Conservation (phyloP, 2,888 invertebrate species). For the Saturnia pavonia region DNA sequence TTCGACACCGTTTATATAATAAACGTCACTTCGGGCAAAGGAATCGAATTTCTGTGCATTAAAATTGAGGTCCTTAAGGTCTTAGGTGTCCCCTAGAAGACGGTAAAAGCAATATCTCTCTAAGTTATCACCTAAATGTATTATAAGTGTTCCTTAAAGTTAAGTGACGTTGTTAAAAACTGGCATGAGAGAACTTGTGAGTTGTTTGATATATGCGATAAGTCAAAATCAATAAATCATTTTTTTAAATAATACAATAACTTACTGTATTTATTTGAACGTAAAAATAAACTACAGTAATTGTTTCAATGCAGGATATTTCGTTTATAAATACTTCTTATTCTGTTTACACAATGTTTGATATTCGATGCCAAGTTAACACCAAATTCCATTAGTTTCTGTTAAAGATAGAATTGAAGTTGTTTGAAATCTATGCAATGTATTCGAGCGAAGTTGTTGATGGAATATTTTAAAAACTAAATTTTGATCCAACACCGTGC, state of each 20-base stretch:
- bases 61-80: no score
- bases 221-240: no score
- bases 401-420: not conserved
- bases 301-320: not conserved
- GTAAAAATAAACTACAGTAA: not conserved
- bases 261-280: not conserved
- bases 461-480: not conserved
- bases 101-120: no score
- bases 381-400: not conserved
- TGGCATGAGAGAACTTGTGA: no score
- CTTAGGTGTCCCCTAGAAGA: no score
- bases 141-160: no score
- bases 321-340: not conserved
- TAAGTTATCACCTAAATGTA: no score
- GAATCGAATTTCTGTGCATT: no score
- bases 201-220: no score
- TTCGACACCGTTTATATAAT: no score
- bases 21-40: no score
- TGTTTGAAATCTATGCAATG: not conserved
- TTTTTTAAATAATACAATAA: not conserved
- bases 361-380: conserved; percentile 6
- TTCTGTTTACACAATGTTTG: not conserved
- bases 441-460: not conserved
- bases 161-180: no score
- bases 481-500: not conserved